Percentiles rank a stretch among this genome's conserved stretches.
These are phyloP conservation scores for Ceratina australensis DNA, from an alignment of 1,140 invertebrate genomes.

Conservation along the genomic window DNA sequence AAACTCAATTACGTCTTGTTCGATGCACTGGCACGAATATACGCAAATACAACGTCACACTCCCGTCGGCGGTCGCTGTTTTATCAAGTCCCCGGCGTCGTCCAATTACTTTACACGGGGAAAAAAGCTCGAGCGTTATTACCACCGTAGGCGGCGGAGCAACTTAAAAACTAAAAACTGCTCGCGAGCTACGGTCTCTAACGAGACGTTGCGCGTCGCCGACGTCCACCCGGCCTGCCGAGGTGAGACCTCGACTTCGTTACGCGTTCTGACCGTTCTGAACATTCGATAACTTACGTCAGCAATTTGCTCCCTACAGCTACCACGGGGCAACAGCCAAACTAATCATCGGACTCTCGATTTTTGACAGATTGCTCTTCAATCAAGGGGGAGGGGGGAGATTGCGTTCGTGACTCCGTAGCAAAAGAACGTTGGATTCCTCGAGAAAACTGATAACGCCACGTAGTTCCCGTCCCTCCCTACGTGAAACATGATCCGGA, in stretches of 20 bases:
- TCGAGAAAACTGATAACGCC: background rate
- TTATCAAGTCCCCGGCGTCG: slow-evolving; percentile 15
- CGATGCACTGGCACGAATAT: background rate
- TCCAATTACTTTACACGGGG: slow-evolving; percentile 36
- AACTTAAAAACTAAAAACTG: slow-evolving; percentile 19
- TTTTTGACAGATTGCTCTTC: slow-evolving; percentile 31
- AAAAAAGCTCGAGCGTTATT: slow-evolving; percentile 34
- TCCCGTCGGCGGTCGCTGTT: background rate
- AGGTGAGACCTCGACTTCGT: background rate
- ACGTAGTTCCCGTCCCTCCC: background rate
- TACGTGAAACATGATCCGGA: no score
- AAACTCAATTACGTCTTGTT: slow-evolving; percentile 34
- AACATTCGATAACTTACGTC: slow-evolving; percentile 29
- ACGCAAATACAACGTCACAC: no score
- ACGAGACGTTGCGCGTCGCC: slow-evolving; percentile 20
- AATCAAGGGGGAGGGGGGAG: background rate
- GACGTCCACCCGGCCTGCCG: slow-evolving; percentile 4
- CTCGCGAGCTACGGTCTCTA: slow-evolving; percentile 17
- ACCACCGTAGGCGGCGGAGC: background rate
- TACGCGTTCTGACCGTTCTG: background rate
- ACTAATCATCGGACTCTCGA: background rate
- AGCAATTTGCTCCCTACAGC: slow-evolving; percentile 26
- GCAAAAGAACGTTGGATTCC: no score
- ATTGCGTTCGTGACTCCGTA: background rate
- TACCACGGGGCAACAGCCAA: slow-evolving; percentile 5